These are phyloP conservation scores for Balanococcus diminutus DNA, from an alignment of 2,888 invertebrate genomes.

Conservation along the genomic window DNA sequence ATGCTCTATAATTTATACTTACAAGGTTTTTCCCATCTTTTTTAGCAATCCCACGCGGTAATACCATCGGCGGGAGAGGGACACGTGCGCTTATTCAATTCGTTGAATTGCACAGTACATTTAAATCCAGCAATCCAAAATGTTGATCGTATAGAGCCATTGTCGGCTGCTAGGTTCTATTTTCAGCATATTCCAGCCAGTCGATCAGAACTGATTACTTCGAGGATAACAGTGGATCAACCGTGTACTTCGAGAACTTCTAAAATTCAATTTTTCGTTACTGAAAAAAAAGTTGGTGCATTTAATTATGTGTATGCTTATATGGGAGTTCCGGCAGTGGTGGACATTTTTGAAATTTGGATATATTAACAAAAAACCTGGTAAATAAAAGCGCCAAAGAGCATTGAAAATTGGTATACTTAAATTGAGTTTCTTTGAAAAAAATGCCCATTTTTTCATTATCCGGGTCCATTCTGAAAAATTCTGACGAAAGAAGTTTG, in stretches of 20 bases:
- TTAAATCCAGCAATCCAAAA: slow-evolving; percentile 45
- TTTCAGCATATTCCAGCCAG: slow-evolving; percentile 9
- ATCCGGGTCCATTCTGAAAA: no score
- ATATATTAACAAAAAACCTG: no score
- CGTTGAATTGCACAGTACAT: slow-evolving; percentile 56
- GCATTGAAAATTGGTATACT: no score
- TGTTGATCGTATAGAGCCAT: background rate
- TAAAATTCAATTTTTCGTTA: slow-evolving; percentile 30
- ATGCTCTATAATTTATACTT: background rate
- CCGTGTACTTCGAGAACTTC: slow-evolving; percentile 22
- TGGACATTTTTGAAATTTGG: no score
- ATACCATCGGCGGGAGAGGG: slow-evolving; percentile 58
- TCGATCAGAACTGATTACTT: background rate
- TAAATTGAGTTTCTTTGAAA: background rate
- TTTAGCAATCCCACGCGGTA: slow-evolving; percentile 59
- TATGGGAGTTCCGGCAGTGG: no score
- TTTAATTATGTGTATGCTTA: background rate
- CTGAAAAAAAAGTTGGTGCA: slow-evolving; percentile 17
- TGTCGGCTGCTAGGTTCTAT: slow-evolving; percentile 44
- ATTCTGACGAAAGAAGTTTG: no score
- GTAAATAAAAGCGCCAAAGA: no score
- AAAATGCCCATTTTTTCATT: no score
- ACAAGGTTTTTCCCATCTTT: background rate
- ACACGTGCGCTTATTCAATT: slow-evolving; percentile 59
- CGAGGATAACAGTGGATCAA: background rate